Evolutionary conservation across 2,113 vertebrate genomes (phyloP).

Genomic region (Lepus europaeus): DNA sequence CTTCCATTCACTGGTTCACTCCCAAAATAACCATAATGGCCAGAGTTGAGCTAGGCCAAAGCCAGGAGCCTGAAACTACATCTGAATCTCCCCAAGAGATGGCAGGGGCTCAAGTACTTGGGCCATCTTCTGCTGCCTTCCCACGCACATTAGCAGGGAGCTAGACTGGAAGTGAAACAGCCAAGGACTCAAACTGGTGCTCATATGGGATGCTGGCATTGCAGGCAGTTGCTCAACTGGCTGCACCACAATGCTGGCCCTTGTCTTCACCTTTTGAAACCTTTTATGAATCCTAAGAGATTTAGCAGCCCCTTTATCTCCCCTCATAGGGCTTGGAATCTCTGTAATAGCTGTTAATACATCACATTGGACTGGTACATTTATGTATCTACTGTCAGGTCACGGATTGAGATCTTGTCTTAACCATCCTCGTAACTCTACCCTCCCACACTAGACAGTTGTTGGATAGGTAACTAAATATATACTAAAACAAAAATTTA

Average conservation of each 20-base stretch:
- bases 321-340: neutral
- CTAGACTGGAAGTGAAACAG: too few relatives aligned
- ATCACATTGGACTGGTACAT: neutral
- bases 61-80: too few relatives aligned
- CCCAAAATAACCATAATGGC: too few relatives aligned
- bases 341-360: neutral
- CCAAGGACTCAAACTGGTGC: too few relatives aligned
- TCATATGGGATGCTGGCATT: too few relatives aligned
- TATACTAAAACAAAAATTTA: slow-evolving; percentile 15
- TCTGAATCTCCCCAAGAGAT: too few relatives aligned
- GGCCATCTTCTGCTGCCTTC: too few relatives aligned
- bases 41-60: too few relatives aligned
- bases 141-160: too few relatives aligned
- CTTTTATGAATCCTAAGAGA: neutral
- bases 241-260: neutral
- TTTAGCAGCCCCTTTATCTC: neutral
- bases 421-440: neutral
- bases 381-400: neutral
- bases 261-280: neutral
- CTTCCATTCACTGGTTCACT: too few relatives aligned
- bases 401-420: slow-evolving; percentile 32
- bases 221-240: too few relatives aligned
- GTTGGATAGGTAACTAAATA: slow-evolving; percentile 35
- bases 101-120: too few relatives aligned
- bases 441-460: neutral